Evolutionary conservation across 2,888 invertebrate species (phyloP).

Genomic region (Parnassius orleans): DNA sequence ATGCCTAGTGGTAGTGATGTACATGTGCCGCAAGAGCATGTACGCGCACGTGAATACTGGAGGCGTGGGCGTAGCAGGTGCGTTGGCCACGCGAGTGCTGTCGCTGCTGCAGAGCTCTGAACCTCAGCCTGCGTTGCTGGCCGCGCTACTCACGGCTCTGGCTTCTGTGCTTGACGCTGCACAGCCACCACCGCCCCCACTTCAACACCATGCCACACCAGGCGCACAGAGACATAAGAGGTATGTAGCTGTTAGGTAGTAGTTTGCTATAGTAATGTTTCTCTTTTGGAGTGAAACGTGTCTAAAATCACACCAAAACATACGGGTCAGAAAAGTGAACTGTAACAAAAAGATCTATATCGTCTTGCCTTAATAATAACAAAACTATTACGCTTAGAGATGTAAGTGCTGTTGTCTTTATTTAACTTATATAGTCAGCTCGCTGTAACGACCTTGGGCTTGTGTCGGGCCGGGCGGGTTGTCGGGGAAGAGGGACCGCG

Average conservation of each 20-base stretch:
- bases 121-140: conserved; percentile 62
- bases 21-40: conserved; percentile 91
- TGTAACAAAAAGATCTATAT: too few relatives aligned
- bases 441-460: too few relatives aligned
- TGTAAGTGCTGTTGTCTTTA: too few relatives aligned
- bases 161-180: conserved; percentile 62
- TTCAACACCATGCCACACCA: conserved; percentile 48
- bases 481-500: too few relatives aligned
- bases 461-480: too few relatives aligned
- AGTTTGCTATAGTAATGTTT: neutral
- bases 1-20: conserved; percentile 92
- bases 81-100: conserved; percentile 80
- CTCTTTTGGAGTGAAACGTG: neutral
- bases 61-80: conserved; percentile 82
- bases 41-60: conserved; percentile 65
- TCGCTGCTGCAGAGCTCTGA: conserved; percentile 45
- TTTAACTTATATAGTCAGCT: too few relatives aligned
- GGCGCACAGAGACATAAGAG: conserved; percentile 14
- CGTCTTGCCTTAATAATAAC: too few relatives aligned
- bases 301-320: neutral
- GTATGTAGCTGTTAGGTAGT: conserved; percentile 2
- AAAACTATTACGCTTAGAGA: too few relatives aligned
- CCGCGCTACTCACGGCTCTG: conserved; percentile 63
- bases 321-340: too few relatives aligned
- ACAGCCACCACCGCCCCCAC: conserved; percentile 33